Evolutionary conservation across 2,888 invertebrate genomes (phyloP).

Genomic region (Baccha elongata): DNA sequence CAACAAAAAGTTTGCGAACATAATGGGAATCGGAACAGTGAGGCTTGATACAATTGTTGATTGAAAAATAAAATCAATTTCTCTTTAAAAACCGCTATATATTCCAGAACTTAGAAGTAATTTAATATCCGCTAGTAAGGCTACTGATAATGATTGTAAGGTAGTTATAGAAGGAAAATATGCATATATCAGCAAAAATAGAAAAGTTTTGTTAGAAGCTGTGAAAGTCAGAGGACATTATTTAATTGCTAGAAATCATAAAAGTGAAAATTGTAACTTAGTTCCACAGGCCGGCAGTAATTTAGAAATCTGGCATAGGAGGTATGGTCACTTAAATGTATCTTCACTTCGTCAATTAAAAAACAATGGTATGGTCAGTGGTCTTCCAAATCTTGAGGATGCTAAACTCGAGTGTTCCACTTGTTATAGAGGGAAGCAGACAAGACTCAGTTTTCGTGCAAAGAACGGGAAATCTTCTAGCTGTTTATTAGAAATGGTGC

Average conservation of each 20-base stretch:
- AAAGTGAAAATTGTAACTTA: slow-evolving; percentile 6
- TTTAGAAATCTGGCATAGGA: slow-evolving; percentile 18
- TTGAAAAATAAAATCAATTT: slow-evolving; percentile 2
- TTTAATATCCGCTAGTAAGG: not conserved
- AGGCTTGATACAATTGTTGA: slow-evolving; percentile 17
- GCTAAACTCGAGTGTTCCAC: not conserved
- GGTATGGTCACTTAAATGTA: slow-evolving; percentile 15
- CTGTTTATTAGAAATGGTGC: slow-evolving; percentile 19
- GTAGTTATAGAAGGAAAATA: slow-evolving; percentile 1
- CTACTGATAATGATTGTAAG: slow-evolving; percentile 10
- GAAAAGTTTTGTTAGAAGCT: not conserved
- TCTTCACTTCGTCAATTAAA: slow-evolving; percentile 23
- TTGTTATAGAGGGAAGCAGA: slow-evolving; percentile 8
- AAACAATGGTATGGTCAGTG: slow-evolving; percentile 14
- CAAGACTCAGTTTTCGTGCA: slow-evolving; percentile 6
- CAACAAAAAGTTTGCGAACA: slow-evolving; percentile 17
- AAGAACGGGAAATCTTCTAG: slow-evolving; percentile 11
- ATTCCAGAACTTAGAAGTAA: slow-evolving; percentile 10
- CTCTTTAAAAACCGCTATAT: slow-evolving; percentile 2
- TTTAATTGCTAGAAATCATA: slow-evolving; percentile 5
- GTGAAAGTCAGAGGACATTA: slow-evolving; percentile 12
- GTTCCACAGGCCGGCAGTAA: slow-evolving; percentile 11
- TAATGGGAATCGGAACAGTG: slow-evolving; percentile 13
- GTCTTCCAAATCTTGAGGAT: slow-evolving; percentile 8
- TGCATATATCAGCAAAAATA: not conserved